phyloP scores from a whole-genome alignment of 2,888 invertebrate species.

The Drosophila pseudotalamancana region DNA sequence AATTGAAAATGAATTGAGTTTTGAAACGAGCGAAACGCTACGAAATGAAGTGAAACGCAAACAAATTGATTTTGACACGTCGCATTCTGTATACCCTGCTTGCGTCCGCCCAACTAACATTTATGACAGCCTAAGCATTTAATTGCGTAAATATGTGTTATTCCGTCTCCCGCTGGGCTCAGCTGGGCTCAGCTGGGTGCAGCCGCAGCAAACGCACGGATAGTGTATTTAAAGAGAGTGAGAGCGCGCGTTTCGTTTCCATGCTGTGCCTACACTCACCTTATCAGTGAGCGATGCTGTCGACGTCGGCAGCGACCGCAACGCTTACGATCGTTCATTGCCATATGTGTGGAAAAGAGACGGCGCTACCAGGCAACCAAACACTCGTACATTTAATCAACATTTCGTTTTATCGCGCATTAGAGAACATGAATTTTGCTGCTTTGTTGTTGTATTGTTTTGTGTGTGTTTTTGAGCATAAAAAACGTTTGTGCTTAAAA shows the following conservation, averaged over 20 bases:
- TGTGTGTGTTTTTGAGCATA: slow-evolving; percentile 16
- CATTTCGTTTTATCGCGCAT: slow-evolving; percentile 34
- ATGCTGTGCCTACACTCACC: slow-evolving; percentile 31
- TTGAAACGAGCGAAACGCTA: slow-evolving; percentile 55
- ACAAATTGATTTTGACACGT: slow-evolving; percentile 19
- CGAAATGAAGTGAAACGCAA: slow-evolving; percentile 40
- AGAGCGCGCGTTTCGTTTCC: slow-evolving; percentile 47
- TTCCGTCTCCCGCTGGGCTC: neutral
- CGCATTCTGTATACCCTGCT: slow-evolving; percentile 39
- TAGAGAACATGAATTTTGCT: slow-evolving; percentile 20
- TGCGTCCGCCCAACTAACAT: neutral
- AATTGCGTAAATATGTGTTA: slow-evolving; percentile 5
- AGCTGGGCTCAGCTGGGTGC: neutral
- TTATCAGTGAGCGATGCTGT: slow-evolving; percentile 55
- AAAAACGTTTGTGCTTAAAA: slow-evolving; percentile 26
- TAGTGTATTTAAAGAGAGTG: slow-evolving; percentile 14
- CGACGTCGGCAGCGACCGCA: slow-evolving; percentile 25
- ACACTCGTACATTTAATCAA: slow-evolving; percentile 40
- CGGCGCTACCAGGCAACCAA: slow-evolving; percentile 3
- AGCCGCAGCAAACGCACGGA: neutral
- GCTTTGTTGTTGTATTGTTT: slow-evolving; percentile 6
- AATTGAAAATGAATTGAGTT: slow-evolving; percentile 51
- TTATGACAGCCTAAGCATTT: slow-evolving; percentile 1
- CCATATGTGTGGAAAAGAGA: slow-evolving; percentile 26
- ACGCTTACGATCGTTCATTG: slow-evolving; percentile 45